Base-by-base conservation (phyloP, 2,888 invertebrate species). In the Nysson spinosus region DNA sequence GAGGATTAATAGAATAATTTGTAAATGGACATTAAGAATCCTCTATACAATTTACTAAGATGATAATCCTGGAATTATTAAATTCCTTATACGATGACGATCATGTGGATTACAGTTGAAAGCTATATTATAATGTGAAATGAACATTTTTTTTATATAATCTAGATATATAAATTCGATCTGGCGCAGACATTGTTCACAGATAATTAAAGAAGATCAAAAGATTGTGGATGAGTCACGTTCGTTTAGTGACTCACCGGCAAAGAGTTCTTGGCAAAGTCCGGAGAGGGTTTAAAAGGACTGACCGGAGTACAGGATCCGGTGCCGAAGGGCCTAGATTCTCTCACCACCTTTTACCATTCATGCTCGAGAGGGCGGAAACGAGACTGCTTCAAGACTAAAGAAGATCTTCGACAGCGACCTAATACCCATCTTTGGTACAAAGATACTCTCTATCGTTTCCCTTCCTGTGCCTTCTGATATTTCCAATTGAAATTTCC, bases 341-440 rank as follows among this genome's bases (percentile, higher is more conserved):
- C 63, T 63, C 69, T 63, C 65, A 12, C 55, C 39, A 40, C 50
- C 47, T 67, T 64, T 68, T 61, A 47, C 49, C 51, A 54, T 57
- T 50, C 63, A 42, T 43, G 68, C 69, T 74, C 44, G 72, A 43
- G 61, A 73, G 66, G 72, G 61, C 69, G 72, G 75, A 77, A 72
- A 66, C 69, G 70, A 65, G 68, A 67, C 63, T 55, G 66, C 64
- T 63, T 19, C 56, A 56, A 63, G 63, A 64, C 61, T 63, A 58
- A 54, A 66, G 52, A 56, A 69, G 57, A 57, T 44, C 50, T 28
- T 51, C 39, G 42, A 34, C 56, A 44, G 46, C 49, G 56, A 51
- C 50, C 51, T 50, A 62, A 56, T 72, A 46, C 51, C 39, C 50
- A 58, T 56, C 64, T 61, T 42, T 46, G 50, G 47, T 58, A 74